Evolutionary conservation across 1,140 invertebrate genomes (phyloP).

Genomic region (Neodiprion pinetum): DNA sequence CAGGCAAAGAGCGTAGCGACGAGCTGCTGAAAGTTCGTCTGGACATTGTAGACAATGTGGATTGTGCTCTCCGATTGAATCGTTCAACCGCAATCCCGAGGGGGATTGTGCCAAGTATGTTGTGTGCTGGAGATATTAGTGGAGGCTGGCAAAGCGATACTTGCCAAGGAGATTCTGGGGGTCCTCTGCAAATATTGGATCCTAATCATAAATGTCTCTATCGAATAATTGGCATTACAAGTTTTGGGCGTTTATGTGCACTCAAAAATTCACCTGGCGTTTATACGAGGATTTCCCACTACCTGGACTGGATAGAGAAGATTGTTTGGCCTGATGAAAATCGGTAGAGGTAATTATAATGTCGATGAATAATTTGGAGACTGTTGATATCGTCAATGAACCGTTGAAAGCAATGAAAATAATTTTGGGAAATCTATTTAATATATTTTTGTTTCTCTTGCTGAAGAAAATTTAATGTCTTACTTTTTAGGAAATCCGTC

Average conservation of each 20-base stretch:
- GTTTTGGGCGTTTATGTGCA: slow-evolving; percentile 69
- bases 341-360: too few relatives aligned
- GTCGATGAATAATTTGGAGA: too few relatives aligned
- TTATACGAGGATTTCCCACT: slow-evolving; percentile 73
- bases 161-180: slow-evolving; percentile 64
- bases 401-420: too few relatives aligned
- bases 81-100: slow-evolving; percentile 31
- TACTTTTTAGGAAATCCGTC: too few relatives aligned
- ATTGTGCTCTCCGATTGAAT: slow-evolving; percentile 58
- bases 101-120: slow-evolving; percentile 66
- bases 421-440: too few relatives aligned
- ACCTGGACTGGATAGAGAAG: slow-evolving; percentile 72
- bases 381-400: too few relatives aligned
- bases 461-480: too few relatives aligned
- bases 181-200: slow-evolving; percentile 58
- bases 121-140: slow-evolving; percentile 73
- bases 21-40: slow-evolving; percentile 69
- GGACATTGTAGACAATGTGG: slow-evolving; percentile 61
- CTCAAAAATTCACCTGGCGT: slow-evolving; percentile 65
- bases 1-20: slow-evolving; percentile 57
- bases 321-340: slow-evolving; percentile 63
- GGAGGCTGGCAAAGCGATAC: slow-evolving; percentile 58
- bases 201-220: slow-evolving; percentile 52
- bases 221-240: slow-evolving; percentile 68
- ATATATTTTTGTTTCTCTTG: too few relatives aligned